Base-by-base conservation (phyloP, 2,888 invertebrate species). In the Mimumesa dahlbomi region DNA sequence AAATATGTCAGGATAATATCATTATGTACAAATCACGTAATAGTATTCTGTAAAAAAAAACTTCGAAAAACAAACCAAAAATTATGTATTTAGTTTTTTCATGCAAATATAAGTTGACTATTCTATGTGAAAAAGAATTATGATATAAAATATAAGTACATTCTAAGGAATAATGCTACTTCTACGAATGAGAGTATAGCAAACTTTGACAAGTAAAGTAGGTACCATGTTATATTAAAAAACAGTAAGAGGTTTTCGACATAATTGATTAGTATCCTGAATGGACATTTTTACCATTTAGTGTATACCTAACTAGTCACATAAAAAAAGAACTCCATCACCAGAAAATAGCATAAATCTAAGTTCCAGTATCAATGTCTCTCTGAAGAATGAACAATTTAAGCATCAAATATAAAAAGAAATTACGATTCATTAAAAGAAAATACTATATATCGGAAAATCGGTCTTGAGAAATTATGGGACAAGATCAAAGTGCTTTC, bases 201-300 rank as follows among this genome's bases (percentile, higher is more conserved):
- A 87, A 87, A 88, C 89, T 89, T 89, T 89, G 89, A 89, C 87
- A 88, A 89, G 88, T 85, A 85, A 87, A 88, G 89, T 88, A 88
- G 89, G 89, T 87, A 87, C 87, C 87, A 86, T 84, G 75, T 83
- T 82, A 82, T 68, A 54, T 53, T 78, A 62, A 75, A n/a, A n/a
- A 53, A 75, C 56, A 75, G 22, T 59, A 70, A 72, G 56, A 73
- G 68, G 69, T 78, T 52, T 56, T 58, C 49, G 13, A 54, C 40
- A 64, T 62, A 62, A 56, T 64, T 65, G 50, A 83, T 84, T 84
- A 82, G 74, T 80, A 56, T 49, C 66, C 45, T 73, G 25, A 48
- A 71, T 67, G 40, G 54, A 59, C 11, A 43, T 58, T 54, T 62
- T 38, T 25, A 58, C 16, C 67, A 62, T 68, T 70, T 52, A 65